phyloP scores from a whole-genome alignment of 2,113 vertebrate species.

The Geococcyx californianus region DNA sequence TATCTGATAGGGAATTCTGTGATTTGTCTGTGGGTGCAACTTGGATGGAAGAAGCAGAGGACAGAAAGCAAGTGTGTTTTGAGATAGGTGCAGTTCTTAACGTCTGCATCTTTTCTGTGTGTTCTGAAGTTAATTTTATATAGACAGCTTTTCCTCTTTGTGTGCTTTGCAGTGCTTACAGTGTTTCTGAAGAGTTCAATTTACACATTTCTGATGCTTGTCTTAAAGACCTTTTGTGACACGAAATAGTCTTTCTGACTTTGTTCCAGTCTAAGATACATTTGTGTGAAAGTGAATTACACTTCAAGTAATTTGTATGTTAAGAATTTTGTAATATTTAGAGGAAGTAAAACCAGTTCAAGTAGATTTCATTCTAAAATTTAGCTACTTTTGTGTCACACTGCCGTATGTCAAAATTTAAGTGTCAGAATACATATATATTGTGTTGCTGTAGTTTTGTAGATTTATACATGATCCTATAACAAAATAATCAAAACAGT shows the following conservation, averaged over 20 bases:
- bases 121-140: background rate
- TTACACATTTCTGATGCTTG: background rate
- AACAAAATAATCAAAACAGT: background rate
- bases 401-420: background rate
- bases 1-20: background rate
- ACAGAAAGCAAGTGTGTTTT: background rate
- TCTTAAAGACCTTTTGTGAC: background rate
- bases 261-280: background rate
- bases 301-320: background rate
- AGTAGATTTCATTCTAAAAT: background rate
- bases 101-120: background rate
- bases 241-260: background rate
- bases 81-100: background rate
- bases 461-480: background rate
- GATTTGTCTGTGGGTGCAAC: background rate
- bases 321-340: background rate
- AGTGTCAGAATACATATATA: background rate
- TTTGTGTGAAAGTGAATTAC: background rate
- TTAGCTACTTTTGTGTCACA: background rate
- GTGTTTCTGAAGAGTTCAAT: background rate
- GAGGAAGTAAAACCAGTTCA: background rate
- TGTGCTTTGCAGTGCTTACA: background rate
- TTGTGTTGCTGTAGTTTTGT: background rate
- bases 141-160: background rate
- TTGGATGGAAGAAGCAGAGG: background rate